Evolutionary conservation across 1,140 invertebrate genomes (phyloP), one percentile per base, ranked within the genome.

Genomic region (Theocolax elegans): DNA sequence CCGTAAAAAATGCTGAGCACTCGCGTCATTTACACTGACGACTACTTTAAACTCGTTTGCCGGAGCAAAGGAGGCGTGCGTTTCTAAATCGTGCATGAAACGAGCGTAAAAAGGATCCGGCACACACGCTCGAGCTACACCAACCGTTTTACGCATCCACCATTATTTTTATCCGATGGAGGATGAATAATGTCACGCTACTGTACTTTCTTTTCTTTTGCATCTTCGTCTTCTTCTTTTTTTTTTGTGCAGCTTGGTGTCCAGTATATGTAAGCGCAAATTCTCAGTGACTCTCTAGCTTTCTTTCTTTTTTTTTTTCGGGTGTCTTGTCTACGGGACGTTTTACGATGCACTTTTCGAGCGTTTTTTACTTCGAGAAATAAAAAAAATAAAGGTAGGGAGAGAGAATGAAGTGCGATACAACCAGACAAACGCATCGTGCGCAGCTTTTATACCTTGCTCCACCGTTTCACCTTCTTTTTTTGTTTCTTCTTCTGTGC

Each of bases 91-190:
- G 38, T 35, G 64, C 64, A 56, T 66, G 40, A 66, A 66, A 66
- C 63, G 63, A 66, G 63, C 46, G 17, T 15, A 56, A 31, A 56
- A 53, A 44, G 25, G 25, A 56, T 49, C 71, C 9, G 59, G 21
- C 58, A 58, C 29, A 19, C 25, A 42, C 7, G 38, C 1, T 25
- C 7, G 13, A 58, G 54, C 35, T 42, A 58, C 15, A 58, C n/a
- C n/a, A 12, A 58, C 35, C 7, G 27, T 29, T 60, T 72, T 71
- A 72, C 69, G 67, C 46, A 51, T 46, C 48, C 72, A 35, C 72
- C 74, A 79, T 80, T 80, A 79, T 79, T 78, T 78, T 74, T 69
- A 77, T 72, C 73, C 72, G 75, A 77, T 75, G 75, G 58, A 75
- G 74, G 58, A 73, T 77, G 78, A 80, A 79, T 79, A 78, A 78